Evolutionary conservation across 2,113 vertebrate genomes (phyloP), one percentile per base, ranked within the genome.

Genomic region (Dasyornis broadbenti): DNA sequence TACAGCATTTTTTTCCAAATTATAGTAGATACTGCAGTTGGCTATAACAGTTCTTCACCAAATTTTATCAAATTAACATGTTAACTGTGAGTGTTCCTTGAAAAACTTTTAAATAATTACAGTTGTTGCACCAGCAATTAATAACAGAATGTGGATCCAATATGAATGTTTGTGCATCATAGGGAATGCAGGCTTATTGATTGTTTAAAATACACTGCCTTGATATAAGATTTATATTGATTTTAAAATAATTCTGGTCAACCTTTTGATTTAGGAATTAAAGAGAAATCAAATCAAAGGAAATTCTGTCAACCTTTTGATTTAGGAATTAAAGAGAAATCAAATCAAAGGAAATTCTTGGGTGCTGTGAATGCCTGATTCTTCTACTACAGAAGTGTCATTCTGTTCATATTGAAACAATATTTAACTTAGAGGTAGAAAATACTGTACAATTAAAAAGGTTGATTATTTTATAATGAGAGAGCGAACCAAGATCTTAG

Each of bases 271-370:
- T 80, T 65, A 77, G 59, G 26, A 84, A 45, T 80, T 39, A 59
- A 54, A 82, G 47, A 60, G 18, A 68, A 57, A 75, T 63, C 15
- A 64, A 47, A n/a, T 61, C 14, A 44, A 44, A n/a, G n/a, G n/a
- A n/a, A n/a, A n/a, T n/a, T n/a, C n/a, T n/a, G 12, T 77, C 45
- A 84, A 86, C 8, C 4, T 83, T 94, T 89, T 69, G n/a, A 65
- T 45, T 45, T 45, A 45, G 19, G 44, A 20, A 45, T 45, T 45
- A 45, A 45, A 45, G 44, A 20, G 44, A 45, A 45, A 45, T 45
- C 4, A 82, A 70, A 92, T 35, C 8, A 56, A 91, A 61, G 23
- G 24, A 82, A 84, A 44, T 28, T 86, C 24, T 68, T 50, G 78
- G 1, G 0, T 82, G 23, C 39, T 69, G 19, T 40, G 65, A 56